phyloP scores from a whole-genome alignment of 2,888 invertebrate species.

The Koerneria pararmatus region DNA sequence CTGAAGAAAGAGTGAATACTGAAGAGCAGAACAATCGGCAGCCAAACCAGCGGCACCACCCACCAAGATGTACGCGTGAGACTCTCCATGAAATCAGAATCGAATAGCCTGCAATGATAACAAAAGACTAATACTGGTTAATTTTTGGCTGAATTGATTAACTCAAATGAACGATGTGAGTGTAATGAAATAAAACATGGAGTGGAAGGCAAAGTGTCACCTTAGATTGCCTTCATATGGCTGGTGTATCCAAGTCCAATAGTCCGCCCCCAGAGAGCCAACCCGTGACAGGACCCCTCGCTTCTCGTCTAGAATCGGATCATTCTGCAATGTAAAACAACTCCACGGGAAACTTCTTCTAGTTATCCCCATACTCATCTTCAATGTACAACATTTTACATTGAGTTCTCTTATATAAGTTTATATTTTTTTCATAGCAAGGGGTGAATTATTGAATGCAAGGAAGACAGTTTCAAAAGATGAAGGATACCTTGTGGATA shows the following conservation, averaged over 20 bases:
- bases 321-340: slow-evolving; percentile 55
- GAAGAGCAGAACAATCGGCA: slow-evolving; percentile 49
- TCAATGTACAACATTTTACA: too few relatives aligned
- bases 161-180: too few relatives aligned
- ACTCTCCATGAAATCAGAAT: slow-evolving; percentile 50
- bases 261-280: slow-evolving; percentile 60
- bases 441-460: too few relatives aligned
- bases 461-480: background rate
- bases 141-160: too few relatives aligned
- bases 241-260: slow-evolving; percentile 63
- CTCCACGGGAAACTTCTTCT: background rate
- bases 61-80: slow-evolving; percentile 44
- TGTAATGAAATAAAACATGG: too few relatives aligned
- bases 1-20: slow-evolving; percentile 32
- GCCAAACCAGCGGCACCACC: slow-evolving; percentile 54
- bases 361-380: too few relatives aligned
- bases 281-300: slow-evolving; percentile 61
- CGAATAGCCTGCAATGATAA: slow-evolving; percentile 57
- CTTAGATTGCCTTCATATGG: slow-evolving; percentile 61
- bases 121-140: too few relatives aligned
- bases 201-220: slow-evolving; percentile 7
- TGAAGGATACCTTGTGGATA: background rate
- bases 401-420: too few relatives aligned
- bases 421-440: too few relatives aligned
- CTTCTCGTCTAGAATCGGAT: slow-evolving; percentile 59